Evolutionary conservation across 2,113 vertebrate species (phyloP).

Genomic region (Sander vitreus): DNA sequence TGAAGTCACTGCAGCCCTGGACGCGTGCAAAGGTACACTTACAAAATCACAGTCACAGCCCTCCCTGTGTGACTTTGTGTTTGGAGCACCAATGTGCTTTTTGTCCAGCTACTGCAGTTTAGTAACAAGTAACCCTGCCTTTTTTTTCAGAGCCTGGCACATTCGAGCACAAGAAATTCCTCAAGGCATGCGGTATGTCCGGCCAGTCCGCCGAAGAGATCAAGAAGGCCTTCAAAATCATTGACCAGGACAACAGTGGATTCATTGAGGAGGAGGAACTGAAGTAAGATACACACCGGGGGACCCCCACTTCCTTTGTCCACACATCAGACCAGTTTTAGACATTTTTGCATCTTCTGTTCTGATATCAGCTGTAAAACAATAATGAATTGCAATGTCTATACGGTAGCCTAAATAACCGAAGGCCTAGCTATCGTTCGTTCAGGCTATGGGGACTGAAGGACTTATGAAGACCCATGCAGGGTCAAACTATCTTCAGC

Average conservation of each 20-base stretch:
- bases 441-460: background rate
- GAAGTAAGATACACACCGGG: conserved; percentile 73
- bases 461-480: background rate
- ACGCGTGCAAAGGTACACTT: conserved; percentile 84
- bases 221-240: conserved; percentile 86
- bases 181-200: conserved; percentile 82
- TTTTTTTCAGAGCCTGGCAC: conserved; percentile 81
- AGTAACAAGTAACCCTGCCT: background rate
- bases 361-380: background rate
- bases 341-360: background rate
- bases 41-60: background rate
- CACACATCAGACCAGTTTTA: background rate
- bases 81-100: background rate
- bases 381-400: background rate
- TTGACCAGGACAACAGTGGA: conserved; percentile 89
- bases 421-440: no score
- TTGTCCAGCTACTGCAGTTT: background rate
- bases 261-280: conserved; percentile 90
- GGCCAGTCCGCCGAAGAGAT: conserved; percentile 81
- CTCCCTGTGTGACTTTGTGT: background rate
- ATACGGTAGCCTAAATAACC: background rate
- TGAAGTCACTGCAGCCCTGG: conserved; percentile 86
- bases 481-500: conserved; percentile 26
- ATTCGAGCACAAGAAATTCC: conserved; percentile 88
- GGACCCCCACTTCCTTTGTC: background rate